phyloP scores from a whole-genome alignment of 2,113 vertebrate species.

The Crotalus tigris region DNA sequence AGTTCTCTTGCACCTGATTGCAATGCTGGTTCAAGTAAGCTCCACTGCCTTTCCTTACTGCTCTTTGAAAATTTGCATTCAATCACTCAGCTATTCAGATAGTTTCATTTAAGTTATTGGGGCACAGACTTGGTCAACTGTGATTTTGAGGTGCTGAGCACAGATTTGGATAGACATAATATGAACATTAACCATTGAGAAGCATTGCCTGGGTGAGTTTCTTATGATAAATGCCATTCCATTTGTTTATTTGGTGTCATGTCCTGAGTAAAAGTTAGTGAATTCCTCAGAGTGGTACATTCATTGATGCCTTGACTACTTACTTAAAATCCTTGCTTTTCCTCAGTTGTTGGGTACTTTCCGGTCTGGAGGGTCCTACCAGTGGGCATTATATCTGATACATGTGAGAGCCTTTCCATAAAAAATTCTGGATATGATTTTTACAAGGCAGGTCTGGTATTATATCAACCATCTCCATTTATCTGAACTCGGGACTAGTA shows the following conservation, averaged over 20 bases:
- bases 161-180: neutral
- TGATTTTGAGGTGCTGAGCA: neutral
- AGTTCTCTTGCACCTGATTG: too few relatives aligned
- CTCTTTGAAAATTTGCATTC: too few relatives aligned
- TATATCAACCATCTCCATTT: neutral
- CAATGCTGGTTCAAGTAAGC: too few relatives aligned
- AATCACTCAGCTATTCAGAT: neutral
- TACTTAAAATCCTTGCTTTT: neutral
- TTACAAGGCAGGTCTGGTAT: neutral
- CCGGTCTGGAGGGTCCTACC: neutral
- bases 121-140: neutral
- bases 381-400: neutral
- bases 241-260: neutral
- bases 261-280: neutral
- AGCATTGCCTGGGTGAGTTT: neutral
- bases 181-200: neutral
- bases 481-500: neutral
- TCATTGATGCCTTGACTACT: neutral
- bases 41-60: too few relatives aligned
- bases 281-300: neutral
- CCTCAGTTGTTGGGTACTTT: neutral
- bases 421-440: neutral
- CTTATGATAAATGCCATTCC: neutral
- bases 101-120: neutral
- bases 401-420: neutral